A percentile compares a stretch with the other conserved stretches of the same genome.
Conservation (phyloP, 1,140 invertebrate species). For the Campoletis sonorensis region DNA sequence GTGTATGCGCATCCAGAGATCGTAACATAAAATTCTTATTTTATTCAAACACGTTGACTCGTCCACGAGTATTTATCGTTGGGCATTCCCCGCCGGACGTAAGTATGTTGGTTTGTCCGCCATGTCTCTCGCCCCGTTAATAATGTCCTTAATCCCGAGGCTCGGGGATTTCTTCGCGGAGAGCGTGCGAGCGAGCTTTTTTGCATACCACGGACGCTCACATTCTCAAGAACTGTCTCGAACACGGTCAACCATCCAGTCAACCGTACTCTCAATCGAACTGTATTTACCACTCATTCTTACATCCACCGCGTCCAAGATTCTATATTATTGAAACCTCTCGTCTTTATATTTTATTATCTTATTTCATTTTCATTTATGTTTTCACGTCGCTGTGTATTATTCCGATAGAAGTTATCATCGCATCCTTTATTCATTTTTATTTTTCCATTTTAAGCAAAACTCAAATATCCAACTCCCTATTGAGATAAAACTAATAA, state of each 20-base stretch:
- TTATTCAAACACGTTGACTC: slow-evolving; percentile 65
- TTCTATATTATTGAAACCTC: slow-evolving; percentile 24
- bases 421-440: background rate
- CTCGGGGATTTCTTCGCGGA: slow-evolving; percentile 52
- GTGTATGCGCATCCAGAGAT: slow-evolving; percentile 50
- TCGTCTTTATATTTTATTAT: slow-evolving; percentile 8
- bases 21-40: slow-evolving; percentile 70
- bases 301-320: slow-evolving; percentile 6
- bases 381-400: background rate
- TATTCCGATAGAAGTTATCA: slow-evolving; percentile 9
- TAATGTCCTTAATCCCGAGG: slow-evolving; percentile 70
- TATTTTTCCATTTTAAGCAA: background rate
- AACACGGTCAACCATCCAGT: slow-evolving; percentile 34
- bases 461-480: no score
- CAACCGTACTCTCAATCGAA: slow-evolving; percentile 31
- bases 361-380: background rate
- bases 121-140: slow-evolving; percentile 64
- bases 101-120: slow-evolving; percentile 64
- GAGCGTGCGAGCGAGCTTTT: slow-evolving; percentile 58
- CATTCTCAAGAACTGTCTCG: slow-evolving; percentile 48
- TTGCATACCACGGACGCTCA: slow-evolving; percentile 58
- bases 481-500: no score
- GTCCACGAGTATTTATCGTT: slow-evolving; percentile 67
- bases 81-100: slow-evolving; percentile 66
- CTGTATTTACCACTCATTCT: slow-evolving; percentile 20